Evolutionary conservation across 2,888 invertebrate species (phyloP).

Genomic region (Petrophora chlorosata): DNA sequence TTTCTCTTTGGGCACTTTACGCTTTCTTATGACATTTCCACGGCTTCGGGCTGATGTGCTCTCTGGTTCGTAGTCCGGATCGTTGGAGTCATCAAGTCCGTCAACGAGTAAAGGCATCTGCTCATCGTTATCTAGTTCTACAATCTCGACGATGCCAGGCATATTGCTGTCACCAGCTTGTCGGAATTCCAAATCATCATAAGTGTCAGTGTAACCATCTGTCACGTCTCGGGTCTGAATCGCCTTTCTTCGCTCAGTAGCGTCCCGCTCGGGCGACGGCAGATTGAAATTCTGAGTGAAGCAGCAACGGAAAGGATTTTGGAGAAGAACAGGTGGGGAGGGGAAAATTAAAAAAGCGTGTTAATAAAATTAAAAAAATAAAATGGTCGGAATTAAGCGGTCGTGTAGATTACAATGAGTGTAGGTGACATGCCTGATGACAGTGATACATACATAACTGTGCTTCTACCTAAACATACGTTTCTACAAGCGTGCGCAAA

Average conservation of each 20-base stretch:
- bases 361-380: conserved; percentile 80
- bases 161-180: conserved; percentile 45
- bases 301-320: conserved; percentile 67
- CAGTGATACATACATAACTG: conserved; percentile 17
- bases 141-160: conserved; percentile 69
- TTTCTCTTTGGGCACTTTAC: conserved; percentile 64
- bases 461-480: conserved; percentile 12
- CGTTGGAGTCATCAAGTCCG: conserved; percentile 55
- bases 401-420: conserved; percentile 49
- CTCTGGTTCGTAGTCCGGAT: conserved; percentile 67
- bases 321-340: conserved; percentile 68
- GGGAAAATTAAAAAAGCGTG: conserved; percentile 83
- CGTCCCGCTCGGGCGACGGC: conserved; percentile 66
- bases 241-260: conserved; percentile 45
- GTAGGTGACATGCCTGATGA: conserved; percentile 33
- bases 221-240: conserved; percentile 61
- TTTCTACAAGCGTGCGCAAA: conserved; percentile 41
- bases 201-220: conserved; percentile 60
- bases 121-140: conserved; percentile 60
- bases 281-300: conserved; percentile 79
- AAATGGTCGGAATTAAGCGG: conserved; percentile 63
- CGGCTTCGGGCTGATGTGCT: conserved; percentile 66
- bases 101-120: conserved; percentile 45
- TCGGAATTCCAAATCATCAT: conserved; percentile 67
- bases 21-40: conserved; percentile 67